phyloP scores from a whole-genome alignment of 2,797 vertebrate species.

The Okamejei kenojei region DNA sequence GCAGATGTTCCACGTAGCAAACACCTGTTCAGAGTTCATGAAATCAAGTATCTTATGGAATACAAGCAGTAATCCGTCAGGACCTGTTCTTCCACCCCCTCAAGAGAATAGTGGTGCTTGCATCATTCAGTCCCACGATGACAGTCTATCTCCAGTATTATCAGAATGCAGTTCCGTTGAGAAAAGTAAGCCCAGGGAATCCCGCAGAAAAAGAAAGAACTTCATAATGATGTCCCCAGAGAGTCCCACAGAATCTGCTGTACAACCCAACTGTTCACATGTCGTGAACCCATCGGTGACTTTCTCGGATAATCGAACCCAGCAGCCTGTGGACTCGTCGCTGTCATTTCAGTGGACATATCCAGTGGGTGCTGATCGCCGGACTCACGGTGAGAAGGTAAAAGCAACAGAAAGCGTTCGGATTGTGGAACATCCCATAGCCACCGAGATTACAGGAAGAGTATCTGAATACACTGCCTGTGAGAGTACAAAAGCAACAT shows the following conservation, averaged over 20 bases:
- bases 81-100: conserved; percentile 66
- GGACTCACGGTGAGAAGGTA: conserved; percentile 82
- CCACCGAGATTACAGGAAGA: conserved; percentile 65
- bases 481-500: conserved; percentile 77
- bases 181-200: conserved; percentile 84
- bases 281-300: conserved; percentile 64
- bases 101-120: conserved; percentile 78
- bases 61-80: conserved; percentile 66
- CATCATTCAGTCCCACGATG: conserved; percentile 78
- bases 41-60: conserved; percentile 98
- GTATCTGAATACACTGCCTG: conserved; percentile 82
- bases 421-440: conserved; percentile 73
- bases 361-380: conserved; percentile 86
- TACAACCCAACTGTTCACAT: conserved; percentile 70
- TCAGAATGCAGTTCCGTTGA: conserved; percentile 94
- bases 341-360: conserved; percentile 95
- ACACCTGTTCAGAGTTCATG: conserved; percentile 96
- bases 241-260: conserved; percentile 81
- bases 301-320: conserved; percentile 63
- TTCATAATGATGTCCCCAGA: conserved; percentile 88
- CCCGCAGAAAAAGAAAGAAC: conserved; percentile 85
- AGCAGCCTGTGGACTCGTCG: conserved; percentile 82
- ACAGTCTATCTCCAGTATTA: conserved; percentile 88
- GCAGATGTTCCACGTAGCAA: conserved; percentile 95
- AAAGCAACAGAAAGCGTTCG: conserved; percentile 84